Conservation (phyloP, 2,888 invertebrate species). For the Xestoiulus laeticollis region DNA sequence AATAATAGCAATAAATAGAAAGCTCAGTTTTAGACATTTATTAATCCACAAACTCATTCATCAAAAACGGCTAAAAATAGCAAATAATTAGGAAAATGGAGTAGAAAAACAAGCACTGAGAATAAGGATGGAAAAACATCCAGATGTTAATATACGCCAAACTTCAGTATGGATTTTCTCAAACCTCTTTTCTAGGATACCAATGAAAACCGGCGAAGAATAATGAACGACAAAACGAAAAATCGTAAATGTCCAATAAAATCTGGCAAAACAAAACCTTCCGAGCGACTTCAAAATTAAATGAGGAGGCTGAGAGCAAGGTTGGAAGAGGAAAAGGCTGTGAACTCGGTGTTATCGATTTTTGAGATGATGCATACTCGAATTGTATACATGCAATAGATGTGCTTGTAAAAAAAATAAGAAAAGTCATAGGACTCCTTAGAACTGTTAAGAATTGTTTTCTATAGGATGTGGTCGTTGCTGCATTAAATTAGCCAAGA, state of each 20-base stretch:
- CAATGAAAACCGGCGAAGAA: not conserved
- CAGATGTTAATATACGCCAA: not conserved
- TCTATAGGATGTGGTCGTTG: not conserved
- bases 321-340: not conserved
- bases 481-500: slow-evolving; percentile 24
- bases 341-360: not conserved
- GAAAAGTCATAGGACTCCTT: not conserved
- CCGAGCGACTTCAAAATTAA: not conserved
- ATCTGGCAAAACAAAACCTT: slow-evolving; percentile 15
- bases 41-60: no score
- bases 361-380: not conserved
- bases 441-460: slow-evolving; percentile 12
- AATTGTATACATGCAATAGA: not conserved
- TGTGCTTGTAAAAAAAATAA: not conserved
- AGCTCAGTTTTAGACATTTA: no score
- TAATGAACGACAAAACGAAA: slow-evolving; percentile 23
- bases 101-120: not conserved
- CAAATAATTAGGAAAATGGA: no score
- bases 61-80: no score
- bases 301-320: not conserved
- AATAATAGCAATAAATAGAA: not conserved
- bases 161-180: not conserved
- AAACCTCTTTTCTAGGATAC: not conserved
- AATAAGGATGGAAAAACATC: not conserved
- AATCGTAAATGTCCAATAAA: slow-evolving; percentile 31